These are phyloP conservation scores for Gnatocerus cornutus DNA, from an alignment of 2,888 invertebrate species.

Conservation along the genomic window DNA sequence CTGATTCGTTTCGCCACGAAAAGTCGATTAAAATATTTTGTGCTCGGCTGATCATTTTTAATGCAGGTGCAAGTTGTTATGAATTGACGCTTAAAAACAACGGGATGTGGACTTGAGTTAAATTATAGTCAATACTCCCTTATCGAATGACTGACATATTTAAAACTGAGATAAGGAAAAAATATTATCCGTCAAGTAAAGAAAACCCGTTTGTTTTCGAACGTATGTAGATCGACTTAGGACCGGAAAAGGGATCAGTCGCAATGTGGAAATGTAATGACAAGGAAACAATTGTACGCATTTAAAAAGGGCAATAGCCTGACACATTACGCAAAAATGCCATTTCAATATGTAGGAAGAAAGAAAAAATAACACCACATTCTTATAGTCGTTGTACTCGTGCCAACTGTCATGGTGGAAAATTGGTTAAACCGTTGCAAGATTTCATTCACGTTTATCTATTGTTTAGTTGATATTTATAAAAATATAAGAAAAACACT, in stretches of 20 bases:
- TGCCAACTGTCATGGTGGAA: constrained; percentile 47
- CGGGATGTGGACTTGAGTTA: constrained; percentile 17
- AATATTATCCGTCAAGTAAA: constrained; percentile 39
- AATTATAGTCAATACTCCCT: constrained; percentile 45
- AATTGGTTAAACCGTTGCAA: constrained; percentile 26
- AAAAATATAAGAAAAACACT: constrained; percentile 1
- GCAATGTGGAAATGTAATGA: constrained; percentile 45
- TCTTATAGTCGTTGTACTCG: constrained; percentile 52
- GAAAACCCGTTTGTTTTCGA: constrained; percentile 44
- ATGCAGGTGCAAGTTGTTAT: constrained; percentile 24
- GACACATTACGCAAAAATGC: constrained; percentile 56
- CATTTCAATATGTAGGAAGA: constrained; percentile 56
- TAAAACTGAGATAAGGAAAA: constrained; percentile 42
- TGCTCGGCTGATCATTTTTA: constrained; percentile 30
- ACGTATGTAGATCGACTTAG: constrained; percentile 26
- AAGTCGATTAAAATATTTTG: constrained; percentile 28
- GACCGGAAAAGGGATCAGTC: constrained; percentile 12
- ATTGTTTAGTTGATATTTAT: constrained; percentile 17
- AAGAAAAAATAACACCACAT: constrained; percentile 54
- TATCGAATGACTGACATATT: constrained; percentile 39
- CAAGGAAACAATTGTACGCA: constrained; percentile 57
- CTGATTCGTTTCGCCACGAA: constrained; percentile 17
- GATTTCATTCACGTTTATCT: constrained; percentile 14
- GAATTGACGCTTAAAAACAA: not conserved
- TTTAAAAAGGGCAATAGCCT: constrained; percentile 59